Evolutionary conservation across 2,797 vertebrate genomes (phyloP).

Genomic region (Hippocampus kuda): DNA sequence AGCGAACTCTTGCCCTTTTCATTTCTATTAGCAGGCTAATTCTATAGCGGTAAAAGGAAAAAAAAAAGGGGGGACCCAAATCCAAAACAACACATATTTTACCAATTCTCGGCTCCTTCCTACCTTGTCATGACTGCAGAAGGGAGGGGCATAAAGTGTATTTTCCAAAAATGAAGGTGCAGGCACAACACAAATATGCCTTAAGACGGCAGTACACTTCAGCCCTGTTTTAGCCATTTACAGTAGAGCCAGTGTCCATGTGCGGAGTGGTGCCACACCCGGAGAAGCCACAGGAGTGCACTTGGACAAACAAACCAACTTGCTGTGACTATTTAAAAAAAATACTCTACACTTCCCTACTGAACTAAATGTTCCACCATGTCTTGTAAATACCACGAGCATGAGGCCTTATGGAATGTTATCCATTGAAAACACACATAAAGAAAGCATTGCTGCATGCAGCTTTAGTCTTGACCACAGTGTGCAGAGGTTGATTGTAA

Average conservation of each 20-base stretch:
- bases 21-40: neutral
- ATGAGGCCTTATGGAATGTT: neutral
- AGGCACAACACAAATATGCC: slow-evolving; percentile 14
- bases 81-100: no score
- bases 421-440: neutral
- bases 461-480: slow-evolving; percentile 14
- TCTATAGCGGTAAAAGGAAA: neutral
- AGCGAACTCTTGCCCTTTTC: neutral
- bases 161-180: neutral
- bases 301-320: slow-evolving; percentile 32
- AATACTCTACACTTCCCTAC: slow-evolving; percentile 19
- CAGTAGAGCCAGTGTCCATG: slow-evolving; percentile 50
- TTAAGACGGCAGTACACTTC: slow-evolving; percentile 32
- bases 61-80: neutral
- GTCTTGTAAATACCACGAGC: slow-evolving; percentile 9
- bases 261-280: slow-evolving; percentile 50
- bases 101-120: neutral
- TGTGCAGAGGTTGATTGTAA: slow-evolving; percentile 23
- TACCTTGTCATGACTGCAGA: neutral
- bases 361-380: slow-evolving; percentile 15
- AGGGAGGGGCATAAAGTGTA: neutral
- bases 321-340: slow-evolving; percentile 33
- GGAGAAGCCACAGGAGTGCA: slow-evolving; percentile 32
- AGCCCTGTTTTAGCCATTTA: slow-evolving; percentile 43
- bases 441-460: neutral